phyloP scores from a whole-genome alignment of 2,888 invertebrate species.

The Drosophila anomalipes region DNA sequence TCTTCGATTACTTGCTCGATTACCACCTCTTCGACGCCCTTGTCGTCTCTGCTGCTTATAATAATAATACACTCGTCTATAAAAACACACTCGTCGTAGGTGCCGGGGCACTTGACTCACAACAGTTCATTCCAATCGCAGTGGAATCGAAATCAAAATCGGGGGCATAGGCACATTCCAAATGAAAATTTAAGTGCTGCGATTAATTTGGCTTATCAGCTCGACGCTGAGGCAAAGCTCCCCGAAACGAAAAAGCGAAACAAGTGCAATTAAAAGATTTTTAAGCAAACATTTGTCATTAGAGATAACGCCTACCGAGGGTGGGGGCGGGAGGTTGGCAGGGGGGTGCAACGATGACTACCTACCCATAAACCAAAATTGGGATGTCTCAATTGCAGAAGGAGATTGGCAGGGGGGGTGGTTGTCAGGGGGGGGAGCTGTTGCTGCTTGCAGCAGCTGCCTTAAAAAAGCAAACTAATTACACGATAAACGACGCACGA shows the following conservation, averaged over 20 bases:
- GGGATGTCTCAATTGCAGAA: conserved; percentile 65
- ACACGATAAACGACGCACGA: conserved; percentile 68
- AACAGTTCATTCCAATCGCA: conserved; percentile 26
- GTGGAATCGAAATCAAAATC: conserved; percentile 29
- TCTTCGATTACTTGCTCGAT: neutral
- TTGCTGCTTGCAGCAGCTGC: conserved; percentile 30
- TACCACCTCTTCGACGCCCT: neutral
- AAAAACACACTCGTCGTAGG: neutral
- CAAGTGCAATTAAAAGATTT: conserved; percentile 82
- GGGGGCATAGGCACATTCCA: conserved; percentile 54
- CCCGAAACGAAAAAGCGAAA: conserved; percentile 51
- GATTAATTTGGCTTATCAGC: conserved; percentile 81
- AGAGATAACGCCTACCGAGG: conserved; percentile 62
- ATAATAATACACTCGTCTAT: neutral
- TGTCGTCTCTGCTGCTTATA: neutral
- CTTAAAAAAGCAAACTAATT: conserved; percentile 72
- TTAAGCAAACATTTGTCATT: conserved; percentile 80
- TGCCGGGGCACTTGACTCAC: conserved; percentile 12
- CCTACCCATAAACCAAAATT: conserved; percentile 74
- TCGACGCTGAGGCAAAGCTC: conserved; percentile 26
- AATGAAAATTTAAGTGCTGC: conserved; percentile 81
- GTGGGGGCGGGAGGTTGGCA: neutral
- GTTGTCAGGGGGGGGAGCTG: neutral
- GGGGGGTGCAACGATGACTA: neutral
- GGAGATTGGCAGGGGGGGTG: neutral